Evolutionary conservation across 2,113 vertebrate genomes (phyloP).

Genomic region (Antigone vipio): DNA sequence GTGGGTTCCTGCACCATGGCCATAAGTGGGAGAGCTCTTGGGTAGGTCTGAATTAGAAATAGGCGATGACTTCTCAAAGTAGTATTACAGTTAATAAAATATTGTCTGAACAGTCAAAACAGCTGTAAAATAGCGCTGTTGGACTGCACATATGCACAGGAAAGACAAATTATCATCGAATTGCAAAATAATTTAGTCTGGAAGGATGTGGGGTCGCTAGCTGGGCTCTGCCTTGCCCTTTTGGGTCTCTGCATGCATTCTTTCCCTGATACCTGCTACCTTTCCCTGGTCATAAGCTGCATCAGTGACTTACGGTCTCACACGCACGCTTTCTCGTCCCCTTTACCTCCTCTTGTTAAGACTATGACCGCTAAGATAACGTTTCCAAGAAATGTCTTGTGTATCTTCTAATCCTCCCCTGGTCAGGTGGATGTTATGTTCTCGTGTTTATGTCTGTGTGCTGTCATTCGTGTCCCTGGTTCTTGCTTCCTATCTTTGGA

Average conservation of each 20-base stretch:
- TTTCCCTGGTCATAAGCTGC: background rate
- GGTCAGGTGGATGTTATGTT: background rate
- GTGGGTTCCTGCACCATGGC: background rate
- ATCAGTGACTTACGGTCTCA: background rate
- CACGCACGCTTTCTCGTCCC: background rate
- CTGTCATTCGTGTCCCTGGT: background rate
- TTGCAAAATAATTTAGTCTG: background rate
- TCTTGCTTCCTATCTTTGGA: background rate
- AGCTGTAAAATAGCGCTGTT: background rate
- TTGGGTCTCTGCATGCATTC: background rate
- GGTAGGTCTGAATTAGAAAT: background rate
- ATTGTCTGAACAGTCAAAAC: background rate
- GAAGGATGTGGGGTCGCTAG: background rate
- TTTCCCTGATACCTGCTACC: background rate
- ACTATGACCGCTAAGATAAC: background rate
- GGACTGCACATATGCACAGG: background rate
- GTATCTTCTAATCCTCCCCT: background rate
- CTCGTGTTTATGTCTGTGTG: background rate
- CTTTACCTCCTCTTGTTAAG: background rate
- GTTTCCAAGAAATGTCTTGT: slow-evolving; percentile 5
- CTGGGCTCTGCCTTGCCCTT: background rate
- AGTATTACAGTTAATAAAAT: background rate
- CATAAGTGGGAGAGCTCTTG: background rate
- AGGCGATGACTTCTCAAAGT: background rate
- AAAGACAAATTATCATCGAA: background rate